These are phyloP conservation scores for Tenthredo livida DNA, from an alignment of 2,888 invertebrate genomes.

Conservation along the genomic window DNA sequence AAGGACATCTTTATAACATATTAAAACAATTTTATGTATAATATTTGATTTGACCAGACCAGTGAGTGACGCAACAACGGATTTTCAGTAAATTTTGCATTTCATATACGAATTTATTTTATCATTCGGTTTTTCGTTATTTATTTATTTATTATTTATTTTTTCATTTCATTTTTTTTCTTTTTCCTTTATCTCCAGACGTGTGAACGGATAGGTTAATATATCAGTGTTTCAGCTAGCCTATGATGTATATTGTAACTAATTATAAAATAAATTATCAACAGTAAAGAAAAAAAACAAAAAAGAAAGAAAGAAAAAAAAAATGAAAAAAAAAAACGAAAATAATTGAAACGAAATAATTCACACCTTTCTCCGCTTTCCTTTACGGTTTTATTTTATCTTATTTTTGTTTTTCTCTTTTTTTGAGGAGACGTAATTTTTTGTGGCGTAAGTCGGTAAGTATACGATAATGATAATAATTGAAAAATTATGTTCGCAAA, in stretches of 20 bases:
- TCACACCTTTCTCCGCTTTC: too few relatives aligned
- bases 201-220: slow-evolving; percentile 68
- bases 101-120: not conserved
- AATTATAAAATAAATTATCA: slow-evolving; percentile 69
- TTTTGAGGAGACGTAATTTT: too few relatives aligned
- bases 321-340: not conserved
- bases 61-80: slow-evolving; percentile 46
- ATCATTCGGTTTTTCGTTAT: not conserved
- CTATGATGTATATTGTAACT: slow-evolving; percentile 75
- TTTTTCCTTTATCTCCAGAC: slow-evolving; percentile 60
- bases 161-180: slow-evolving; percentile 61
- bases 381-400: too few relatives aligned
- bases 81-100: slow-evolving; percentile 41
- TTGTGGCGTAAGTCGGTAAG: not conserved
- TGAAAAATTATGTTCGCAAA: not conserved
- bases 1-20: not conserved
- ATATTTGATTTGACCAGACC: slow-evolving; percentile 38
- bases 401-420: too few relatives aligned
- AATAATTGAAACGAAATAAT: not conserved
- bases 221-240: slow-evolving; percentile 74
- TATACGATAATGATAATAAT: not conserved
- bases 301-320: not conserved
- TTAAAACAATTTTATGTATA: not conserved
- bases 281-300: not conserved
- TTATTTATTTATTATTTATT: slow-evolving; percentile 59